These are phyloP conservation scores for Scatophagus argus DNA, from an alignment of 2,113 vertebrate species.

Conservation along the genomic window DNA sequence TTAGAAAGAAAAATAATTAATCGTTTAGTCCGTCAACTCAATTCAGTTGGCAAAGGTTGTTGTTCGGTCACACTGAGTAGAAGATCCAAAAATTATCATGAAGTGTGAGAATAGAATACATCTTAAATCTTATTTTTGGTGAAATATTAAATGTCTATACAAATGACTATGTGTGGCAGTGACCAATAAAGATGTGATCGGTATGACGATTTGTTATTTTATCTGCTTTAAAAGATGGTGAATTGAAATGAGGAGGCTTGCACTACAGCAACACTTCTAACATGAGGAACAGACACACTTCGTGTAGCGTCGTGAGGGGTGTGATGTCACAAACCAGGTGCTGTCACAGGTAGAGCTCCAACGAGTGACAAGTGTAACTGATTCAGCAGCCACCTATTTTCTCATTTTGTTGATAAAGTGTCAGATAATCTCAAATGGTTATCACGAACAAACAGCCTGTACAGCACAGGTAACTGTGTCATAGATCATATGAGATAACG, in stretches of 20 bases:
- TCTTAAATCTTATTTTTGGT: no score
- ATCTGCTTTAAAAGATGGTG: no score
- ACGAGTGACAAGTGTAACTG: neutral
- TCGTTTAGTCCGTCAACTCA: neutral
- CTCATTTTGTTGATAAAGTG: neutral
- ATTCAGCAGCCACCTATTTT: neutral
- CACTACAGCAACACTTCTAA: no score
- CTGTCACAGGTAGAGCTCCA: neutral
- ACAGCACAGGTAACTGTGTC: neutral
- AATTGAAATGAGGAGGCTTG: no score
- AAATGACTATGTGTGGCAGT: no score
- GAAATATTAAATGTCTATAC: no score
- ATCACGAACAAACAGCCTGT: neutral
- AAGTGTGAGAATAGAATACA: no score
- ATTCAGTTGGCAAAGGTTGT: neutral
- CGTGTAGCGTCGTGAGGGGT: no score
- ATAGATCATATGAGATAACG: slow-evolving; percentile 2
- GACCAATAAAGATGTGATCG: no score
- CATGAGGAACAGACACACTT: no score
- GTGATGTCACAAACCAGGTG: no score
- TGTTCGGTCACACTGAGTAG: neutral
- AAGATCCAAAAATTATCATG: neutral
- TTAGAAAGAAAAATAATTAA: neutral
- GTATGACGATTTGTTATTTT: no score
- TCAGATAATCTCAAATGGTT: neutral